A percentile compares a stretch with the other conserved stretches of the same genome.
phyloP scores from a whole-genome alignment of 2,113 vertebrate species.

The Ranitomeya variabilis region DNA sequence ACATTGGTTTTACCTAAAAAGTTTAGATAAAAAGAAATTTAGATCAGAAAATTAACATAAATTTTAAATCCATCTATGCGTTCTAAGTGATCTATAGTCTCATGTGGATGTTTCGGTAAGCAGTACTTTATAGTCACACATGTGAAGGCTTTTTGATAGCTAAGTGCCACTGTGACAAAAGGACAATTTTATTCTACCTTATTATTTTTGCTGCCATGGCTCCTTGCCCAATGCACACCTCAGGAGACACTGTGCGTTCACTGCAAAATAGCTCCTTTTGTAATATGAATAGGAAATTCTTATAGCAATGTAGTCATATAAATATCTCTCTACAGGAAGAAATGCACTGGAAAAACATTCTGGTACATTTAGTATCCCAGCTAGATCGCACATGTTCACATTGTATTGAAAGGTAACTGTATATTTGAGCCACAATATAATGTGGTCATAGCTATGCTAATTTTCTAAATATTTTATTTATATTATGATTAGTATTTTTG shows the following conservation, averaged over 20 bases:
- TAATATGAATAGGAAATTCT: not conserved
- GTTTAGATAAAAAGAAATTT: not conserved
- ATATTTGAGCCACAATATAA: not conserved
- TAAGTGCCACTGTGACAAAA: not conserved
- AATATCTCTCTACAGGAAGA: not conserved
- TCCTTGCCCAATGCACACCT: constrained; percentile 9
- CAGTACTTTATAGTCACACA: not conserved
- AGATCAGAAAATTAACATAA: not conserved
- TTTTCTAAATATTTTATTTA: not conserved
- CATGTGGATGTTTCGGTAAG: not conserved
- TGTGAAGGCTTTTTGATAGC: not conserved
- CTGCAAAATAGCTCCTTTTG: not conserved
- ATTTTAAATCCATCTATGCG: not conserved
- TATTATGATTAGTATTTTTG: not conserved
- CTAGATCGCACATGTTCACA: not conserved
- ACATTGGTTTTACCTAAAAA: not conserved
- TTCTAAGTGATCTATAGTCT: not conserved
- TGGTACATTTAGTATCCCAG: not conserved
- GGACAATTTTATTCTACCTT: not conserved
- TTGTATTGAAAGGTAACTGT: not conserved
- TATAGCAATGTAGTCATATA: not conserved
- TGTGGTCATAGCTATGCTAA: not conserved
- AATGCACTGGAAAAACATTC: not conserved
- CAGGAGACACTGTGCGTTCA: constrained; percentile 2
- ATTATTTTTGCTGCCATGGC: constrained; percentile 6